Conservation (phyloP, 2,113 vertebrate species). For the Gnathonemus longibarbis region DNA sequence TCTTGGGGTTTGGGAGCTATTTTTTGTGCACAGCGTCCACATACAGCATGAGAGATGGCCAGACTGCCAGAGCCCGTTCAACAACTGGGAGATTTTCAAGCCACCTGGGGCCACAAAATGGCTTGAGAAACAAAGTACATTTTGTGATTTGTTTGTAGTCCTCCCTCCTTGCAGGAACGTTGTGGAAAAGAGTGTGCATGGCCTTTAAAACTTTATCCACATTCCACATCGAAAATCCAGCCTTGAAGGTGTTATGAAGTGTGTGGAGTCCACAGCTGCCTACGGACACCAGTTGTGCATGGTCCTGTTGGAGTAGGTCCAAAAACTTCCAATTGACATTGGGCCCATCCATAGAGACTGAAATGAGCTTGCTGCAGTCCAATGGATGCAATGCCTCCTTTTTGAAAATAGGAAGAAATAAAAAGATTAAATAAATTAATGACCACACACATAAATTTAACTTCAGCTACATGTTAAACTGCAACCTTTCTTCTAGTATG, state of each 20-base stretch:
- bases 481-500: too few relatives aligned
- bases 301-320: too few relatives aligned
- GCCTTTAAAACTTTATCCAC: neutral
- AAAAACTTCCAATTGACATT: too few relatives aligned
- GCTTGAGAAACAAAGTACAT: neutral
- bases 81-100: constrained; percentile 13
- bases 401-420: too few relatives aligned
- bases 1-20: constrained; percentile 2
- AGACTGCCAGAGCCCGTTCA: constrained; percentile 4
- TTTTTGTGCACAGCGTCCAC: constrained; percentile 9
- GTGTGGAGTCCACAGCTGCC: neutral
- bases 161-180: neutral
- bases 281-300: neutral
- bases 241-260: neutral
- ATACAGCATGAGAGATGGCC: neutral
- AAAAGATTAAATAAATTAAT: too few relatives aligned
- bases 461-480: too few relatives aligned
- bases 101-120: neutral
- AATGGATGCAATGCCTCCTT: too few relatives aligned
- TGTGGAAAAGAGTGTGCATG: neutral
- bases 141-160: neutral
- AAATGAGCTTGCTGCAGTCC: too few relatives aligned
- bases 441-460: too few relatives aligned
- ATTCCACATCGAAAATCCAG: neutral
- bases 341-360: too few relatives aligned